A percentile compares a stretch with the other conserved stretches of the same genome.
These are phyloP conservation scores for Arvicanthis niloticus DNA, from an alignment of 2,113 vertebrate species.

Conservation along the genomic window DNA sequence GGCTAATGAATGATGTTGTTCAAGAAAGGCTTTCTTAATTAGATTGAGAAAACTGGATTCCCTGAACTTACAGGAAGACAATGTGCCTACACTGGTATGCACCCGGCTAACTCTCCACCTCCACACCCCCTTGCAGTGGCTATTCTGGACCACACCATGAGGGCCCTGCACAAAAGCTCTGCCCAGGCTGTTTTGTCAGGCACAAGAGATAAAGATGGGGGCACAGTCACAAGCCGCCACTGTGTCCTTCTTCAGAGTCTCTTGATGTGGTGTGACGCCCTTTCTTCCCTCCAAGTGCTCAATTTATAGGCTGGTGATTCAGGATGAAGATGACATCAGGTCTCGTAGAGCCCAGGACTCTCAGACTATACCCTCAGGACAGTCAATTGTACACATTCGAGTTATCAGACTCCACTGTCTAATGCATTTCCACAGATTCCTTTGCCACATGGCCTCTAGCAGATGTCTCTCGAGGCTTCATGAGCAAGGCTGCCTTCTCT, in stretches of 20 bases:
- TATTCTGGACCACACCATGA: neutral
- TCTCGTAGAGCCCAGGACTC: neutral
- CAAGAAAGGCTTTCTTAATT: conserved; percentile 56
- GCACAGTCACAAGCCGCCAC: neutral
- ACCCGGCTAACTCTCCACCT: neutral
- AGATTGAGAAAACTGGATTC: conserved; percentile 7
- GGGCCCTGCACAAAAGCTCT: neutral
- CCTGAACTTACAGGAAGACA: conserved; percentile 44
- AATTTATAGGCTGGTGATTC: neutral
- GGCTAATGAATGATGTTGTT: conserved; percentile 27
- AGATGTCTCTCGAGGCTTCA: neutral
- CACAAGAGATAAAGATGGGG: neutral
- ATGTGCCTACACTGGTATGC: conserved; percentile 61
- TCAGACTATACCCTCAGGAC: too few relatives aligned
- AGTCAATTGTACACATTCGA: neutral
- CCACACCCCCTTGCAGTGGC: neutral
- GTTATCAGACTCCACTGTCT: neutral
- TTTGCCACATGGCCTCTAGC: neutral
- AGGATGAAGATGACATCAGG: neutral
- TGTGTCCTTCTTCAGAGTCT: neutral
- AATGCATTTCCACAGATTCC: neutral
- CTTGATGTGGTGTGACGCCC: neutral
- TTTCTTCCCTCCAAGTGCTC: neutral
- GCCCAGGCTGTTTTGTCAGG: conserved; percentile 7
- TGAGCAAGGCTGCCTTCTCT: neutral